Evolutionary conservation across 2,888 invertebrate genomes (phyloP), one percentile per base, ranked within the genome.

Genomic region (Lamproptera curius): DNA sequence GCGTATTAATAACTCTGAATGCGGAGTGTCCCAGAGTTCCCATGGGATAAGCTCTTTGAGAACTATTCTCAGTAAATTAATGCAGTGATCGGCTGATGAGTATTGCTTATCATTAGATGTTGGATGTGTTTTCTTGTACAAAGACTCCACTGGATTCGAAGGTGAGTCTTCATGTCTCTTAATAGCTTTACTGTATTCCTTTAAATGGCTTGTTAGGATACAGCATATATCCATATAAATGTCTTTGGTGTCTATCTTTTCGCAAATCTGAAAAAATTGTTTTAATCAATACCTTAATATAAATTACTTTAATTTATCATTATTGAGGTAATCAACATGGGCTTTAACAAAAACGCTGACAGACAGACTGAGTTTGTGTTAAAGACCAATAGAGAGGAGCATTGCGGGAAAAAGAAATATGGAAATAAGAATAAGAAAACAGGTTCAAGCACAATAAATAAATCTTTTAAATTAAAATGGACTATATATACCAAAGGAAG

Each of bases 21-120:
- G 91, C 9, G 92, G 86, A 0, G 92, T 92, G 55, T 91, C 92
- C 83, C 91, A 91, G 2, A 92, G 62, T 61, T 92, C 92, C 90
- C 91, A 92, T 1, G 91, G 91, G 1, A 92, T 76, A 20, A 92
- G 85, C 60, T 92, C 92, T 57, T 90, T 89, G 9, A 92, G 67
- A 9, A 92, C 68, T 8, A 89, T 78, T n/a, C 91, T 84, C 16
- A 91, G 67, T 50, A 90, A 84, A 58, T 90, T 87, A 1, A 91
- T 77, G 52, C 90, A 91, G 57, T 91, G 90, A 40, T 92, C 90
- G 5, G 89, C 80, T 0, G 89, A 74, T 38, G 79, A 68, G 0
- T 70, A 58, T 28, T 77, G 82, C 50, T 80, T 86, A 10, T 73
- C 82, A 13, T 74, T 62, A 1, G 68, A 82, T 44, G 77, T 70